phyloP scores from a whole-genome alignment of 2,888 invertebrate genomes.

The Ligdia adustata region DNA sequence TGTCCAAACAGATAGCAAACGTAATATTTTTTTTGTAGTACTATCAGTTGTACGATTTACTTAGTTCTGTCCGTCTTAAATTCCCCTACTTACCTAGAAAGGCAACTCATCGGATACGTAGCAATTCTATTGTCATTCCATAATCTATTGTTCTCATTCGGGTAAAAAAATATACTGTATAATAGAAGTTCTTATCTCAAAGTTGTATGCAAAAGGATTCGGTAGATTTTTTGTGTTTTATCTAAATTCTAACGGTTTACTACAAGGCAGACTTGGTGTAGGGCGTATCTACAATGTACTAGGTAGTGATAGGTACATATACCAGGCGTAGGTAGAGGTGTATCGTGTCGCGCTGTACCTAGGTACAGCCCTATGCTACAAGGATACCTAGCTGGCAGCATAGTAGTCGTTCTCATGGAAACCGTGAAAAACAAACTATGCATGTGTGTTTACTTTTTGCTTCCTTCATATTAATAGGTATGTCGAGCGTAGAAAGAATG shows the following conservation, averaged over 20 bases:
- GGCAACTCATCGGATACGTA: too few relatives aligned
- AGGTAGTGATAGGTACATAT: slow-evolving; percentile 10
- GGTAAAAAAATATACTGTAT: slow-evolving; percentile 4
- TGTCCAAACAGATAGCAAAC: too few relatives aligned
- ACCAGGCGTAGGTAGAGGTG: slow-evolving; percentile 12
- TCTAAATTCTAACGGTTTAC: slow-evolving; percentile 60
- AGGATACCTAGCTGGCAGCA: slow-evolving; percentile 31
- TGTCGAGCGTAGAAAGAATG: neutral
- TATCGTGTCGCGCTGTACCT: slow-evolving; percentile 59
- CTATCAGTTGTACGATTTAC: too few relatives aligned
- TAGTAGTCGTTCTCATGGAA: slow-evolving; percentile 68
- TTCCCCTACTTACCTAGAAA: too few relatives aligned
- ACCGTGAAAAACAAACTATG: slow-evolving; percentile 65
- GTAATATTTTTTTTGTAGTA: too few relatives aligned
- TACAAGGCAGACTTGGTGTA: slow-evolving; percentile 54
- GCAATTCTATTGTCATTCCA: too few relatives aligned
- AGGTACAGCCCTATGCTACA: slow-evolving; percentile 48
- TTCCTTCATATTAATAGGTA: slow-evolving; percentile 30
- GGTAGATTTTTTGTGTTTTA: neutral
- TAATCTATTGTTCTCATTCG: neutral
- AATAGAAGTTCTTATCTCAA: too few relatives aligned
- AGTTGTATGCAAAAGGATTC: too few relatives aligned
- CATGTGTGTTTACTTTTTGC: slow-evolving; percentile 19
- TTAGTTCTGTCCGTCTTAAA: too few relatives aligned
- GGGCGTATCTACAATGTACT: slow-evolving; percentile 36